Evolutionary conservation across 2,797 vertebrate species (phyloP), one percentile per base, ranked within the genome.

Genomic region (Miichthys miiuy): DNA sequence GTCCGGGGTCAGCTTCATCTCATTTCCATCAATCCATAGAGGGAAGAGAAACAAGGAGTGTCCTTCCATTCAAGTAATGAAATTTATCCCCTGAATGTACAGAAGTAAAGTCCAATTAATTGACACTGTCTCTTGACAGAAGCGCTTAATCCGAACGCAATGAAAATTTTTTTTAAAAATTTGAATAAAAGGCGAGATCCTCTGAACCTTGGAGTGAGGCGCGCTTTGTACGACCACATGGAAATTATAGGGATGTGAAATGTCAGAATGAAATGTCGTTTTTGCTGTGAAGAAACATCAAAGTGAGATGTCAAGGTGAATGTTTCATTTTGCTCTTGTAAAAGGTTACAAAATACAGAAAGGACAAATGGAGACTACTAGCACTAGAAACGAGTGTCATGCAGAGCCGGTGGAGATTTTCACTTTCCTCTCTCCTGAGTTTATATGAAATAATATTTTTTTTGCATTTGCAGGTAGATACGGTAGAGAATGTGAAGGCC

Each of bases 101-200:
- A 14, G 74, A 86, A 87, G 80, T 83, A 56, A 88, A 84, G 82
- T 79, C 79, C 83, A 88, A 85, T 91, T 88, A 93, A 92, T 86
- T 78, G 85, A 85, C 84, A 78, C 55, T 56, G 83, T 92, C 90
- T 89, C 85, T 79, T 86, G 85, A 78, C 77, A 84, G 58, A 75
- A 70, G 55, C 63, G 48, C 88, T 87, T 88, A 89, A 92, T 91
- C 81, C 62, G 0, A 68, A 73, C 34, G 58, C 27, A 44, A 38
- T 62, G 41, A 72, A 79, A 77, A 79, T n/a, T n/a, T n/a, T n/a
- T n/a, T n/a, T n/a, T n/a, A 77, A 48, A 56, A 74, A 8, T 81
- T 58, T 68, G 80, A 88, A 79, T 83, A 77, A 82, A 82, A 86
- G 62, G 56, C 72, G 52, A 77, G 72, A 79, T 68, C 54, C 55